Conservation (phyloP, 2,888 invertebrate species). For the Nephrotoma flavescens region DNA sequence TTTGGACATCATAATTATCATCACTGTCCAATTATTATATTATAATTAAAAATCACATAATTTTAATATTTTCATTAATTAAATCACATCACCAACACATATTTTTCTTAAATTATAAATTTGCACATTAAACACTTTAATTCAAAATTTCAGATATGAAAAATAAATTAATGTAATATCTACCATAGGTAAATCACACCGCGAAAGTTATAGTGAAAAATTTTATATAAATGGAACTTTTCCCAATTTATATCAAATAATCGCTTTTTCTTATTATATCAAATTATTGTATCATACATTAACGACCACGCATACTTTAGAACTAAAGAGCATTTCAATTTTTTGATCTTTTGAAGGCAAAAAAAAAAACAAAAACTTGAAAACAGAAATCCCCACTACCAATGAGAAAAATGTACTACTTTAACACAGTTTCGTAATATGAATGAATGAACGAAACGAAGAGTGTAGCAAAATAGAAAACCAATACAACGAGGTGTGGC, state of each 20-base stretch:
- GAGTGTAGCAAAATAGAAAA: background rate
- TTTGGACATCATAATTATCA: background rate
- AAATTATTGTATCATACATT: conserved; percentile 18
- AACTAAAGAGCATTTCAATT: conserved; percentile 15
- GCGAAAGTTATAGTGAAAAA: background rate
- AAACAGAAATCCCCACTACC: background rate
- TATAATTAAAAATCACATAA: background rate
- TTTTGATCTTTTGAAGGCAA: background rate
- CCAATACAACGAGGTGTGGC: background rate
- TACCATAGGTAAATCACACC: background rate
- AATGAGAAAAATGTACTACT: background rate
- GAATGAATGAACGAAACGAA: background rate
- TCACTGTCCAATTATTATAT: background rate
- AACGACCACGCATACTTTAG: conserved; percentile 27
- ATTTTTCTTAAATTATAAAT: background rate
- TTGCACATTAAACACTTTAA: background rate
- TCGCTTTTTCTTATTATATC: background rate
- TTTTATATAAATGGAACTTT: background rate
- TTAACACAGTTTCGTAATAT: background rate
- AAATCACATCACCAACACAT: background rate
- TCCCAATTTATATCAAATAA: background rate
- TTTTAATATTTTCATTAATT: background rate
- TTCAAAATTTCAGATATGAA: background rate
- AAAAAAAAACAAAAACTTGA: background rate
- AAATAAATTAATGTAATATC: background rate